Percentiles rank a stretch among this genome's conserved stretches.
Conservation (phyloP, 2,797 vertebrate genomes). For the Rhinophrynus dorsalis region DNA sequence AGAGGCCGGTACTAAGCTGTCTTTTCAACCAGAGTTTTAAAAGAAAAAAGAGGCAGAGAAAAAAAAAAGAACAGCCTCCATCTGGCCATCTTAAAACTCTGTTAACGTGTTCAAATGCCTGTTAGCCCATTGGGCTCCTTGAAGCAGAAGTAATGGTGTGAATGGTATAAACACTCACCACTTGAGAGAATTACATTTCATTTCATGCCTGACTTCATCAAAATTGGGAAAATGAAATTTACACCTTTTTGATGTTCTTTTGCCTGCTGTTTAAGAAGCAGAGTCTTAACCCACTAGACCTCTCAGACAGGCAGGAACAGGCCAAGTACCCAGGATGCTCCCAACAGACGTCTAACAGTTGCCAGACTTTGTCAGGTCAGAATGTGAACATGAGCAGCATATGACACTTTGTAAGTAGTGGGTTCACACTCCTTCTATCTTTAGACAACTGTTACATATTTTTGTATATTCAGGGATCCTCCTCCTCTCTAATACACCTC, state of each 20-base stretch:
- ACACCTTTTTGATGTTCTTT: conserved; percentile 99
- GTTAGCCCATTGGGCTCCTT: conserved; percentile 96
- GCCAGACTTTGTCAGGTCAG: conserved; percentile 90
- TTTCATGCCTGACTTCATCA: conserved; percentile 99
- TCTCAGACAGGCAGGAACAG: conserved; percentile 55
- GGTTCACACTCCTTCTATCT: no score
- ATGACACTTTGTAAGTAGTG: conserved; percentile 73
- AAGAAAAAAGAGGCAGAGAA: conserved; percentile 48
- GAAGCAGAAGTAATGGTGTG: conserved; percentile 99
- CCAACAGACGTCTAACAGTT: conserved; percentile 95
- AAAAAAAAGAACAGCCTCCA: conserved; percentile 74
- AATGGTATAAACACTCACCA: conserved; percentile 99
- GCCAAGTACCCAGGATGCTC: conserved; percentile 92
- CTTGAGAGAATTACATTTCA: conserved; percentile 99
- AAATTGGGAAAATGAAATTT: conserved; percentile 99
- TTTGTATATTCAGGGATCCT: no score
- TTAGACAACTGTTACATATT: neutral
- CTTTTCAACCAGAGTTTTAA: conserved; percentile 96
- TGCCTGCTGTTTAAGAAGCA: conserved; percentile 95
- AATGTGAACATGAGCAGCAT: conserved; percentile 40
- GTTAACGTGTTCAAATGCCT: conserved; percentile 92
- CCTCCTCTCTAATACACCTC: no score
- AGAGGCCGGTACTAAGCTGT: conserved; percentile 99
- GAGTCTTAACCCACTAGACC: conserved; percentile 99
- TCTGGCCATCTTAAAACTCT: conserved; percentile 98